Percentiles rank a stretch among this genome's conserved stretches.
Evolutionary conservation across 1,140 invertebrate genomes (phyloP).

Genomic region (Mylabris phalerata): DNA sequence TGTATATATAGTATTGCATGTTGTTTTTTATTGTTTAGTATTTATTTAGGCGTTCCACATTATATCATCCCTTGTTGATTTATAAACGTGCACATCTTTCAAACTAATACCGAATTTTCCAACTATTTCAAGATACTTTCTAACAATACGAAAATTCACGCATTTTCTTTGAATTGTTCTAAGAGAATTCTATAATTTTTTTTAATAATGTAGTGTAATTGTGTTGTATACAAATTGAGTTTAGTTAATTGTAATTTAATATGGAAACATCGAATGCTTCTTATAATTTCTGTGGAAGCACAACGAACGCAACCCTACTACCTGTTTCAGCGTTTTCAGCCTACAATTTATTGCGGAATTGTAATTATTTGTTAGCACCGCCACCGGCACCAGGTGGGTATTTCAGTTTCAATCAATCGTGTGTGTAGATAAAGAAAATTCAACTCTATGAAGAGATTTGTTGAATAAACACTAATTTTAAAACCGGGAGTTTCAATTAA

Average conservation of each 20-base stretch:
- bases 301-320: slow-evolving; percentile 9
- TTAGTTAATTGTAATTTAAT: slow-evolving; percentile 5
- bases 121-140: neutral
- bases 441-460: too few relatives aligned
- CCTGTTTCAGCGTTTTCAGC: slow-evolving; percentile 36
- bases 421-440: neutral
- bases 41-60: slow-evolving; percentile 12
- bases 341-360: slow-evolving; percentile 37
- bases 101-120: neutral
- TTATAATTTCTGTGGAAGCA: slow-evolving; percentile 19
- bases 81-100: slow-evolving; percentile 8
- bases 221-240: neutral
- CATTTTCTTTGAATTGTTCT: too few relatives aligned
- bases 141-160: too few relatives aligned
- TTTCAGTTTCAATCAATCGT: slow-evolving; percentile 1
- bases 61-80: neutral
- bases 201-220: neutral
- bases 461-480: too few relatives aligned
- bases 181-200: too few relatives aligned
- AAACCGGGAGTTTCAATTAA: too few relatives aligned
- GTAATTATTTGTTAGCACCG: slow-evolving; percentile 35
- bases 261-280: slow-evolving; percentile 22
- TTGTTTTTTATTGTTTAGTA: slow-evolving; percentile 24
- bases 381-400: slow-evolving; percentile 26
- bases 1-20: slow-evolving; percentile 26